Conservation (phyloP, 2,888 invertebrate species). For the Toxonevra muliebris region DNA sequence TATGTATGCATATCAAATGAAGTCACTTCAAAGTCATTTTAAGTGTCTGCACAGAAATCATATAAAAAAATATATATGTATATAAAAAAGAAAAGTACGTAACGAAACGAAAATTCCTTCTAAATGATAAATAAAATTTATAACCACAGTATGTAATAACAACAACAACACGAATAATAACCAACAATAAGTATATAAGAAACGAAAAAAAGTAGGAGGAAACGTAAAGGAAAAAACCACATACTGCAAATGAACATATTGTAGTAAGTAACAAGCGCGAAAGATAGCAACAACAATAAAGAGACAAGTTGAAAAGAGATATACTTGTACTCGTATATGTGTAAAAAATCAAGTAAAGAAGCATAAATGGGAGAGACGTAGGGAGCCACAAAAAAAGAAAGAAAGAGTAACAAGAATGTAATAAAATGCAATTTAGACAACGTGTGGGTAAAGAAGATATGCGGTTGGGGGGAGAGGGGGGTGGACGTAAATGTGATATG, state of each 20-base stretch:
- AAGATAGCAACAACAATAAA: background rate
- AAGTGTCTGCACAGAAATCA: too few relatives aligned
- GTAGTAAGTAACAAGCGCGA: slow-evolving; percentile 13
- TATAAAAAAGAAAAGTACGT: slow-evolving; percentile 51
- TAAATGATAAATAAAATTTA: slow-evolving; percentile 58
- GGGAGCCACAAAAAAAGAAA: background rate
- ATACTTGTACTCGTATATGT: background rate
- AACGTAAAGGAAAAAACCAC: background rate
- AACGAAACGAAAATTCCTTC: slow-evolving; percentile 56
- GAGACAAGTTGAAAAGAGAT: background rate
- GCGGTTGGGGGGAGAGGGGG: too few relatives aligned
- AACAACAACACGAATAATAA: background rate
- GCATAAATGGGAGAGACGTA: background rate
- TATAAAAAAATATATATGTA: too few relatives aligned
- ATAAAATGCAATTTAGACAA: slow-evolving; percentile 59
- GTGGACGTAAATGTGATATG: too few relatives aligned
- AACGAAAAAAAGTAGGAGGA: too few relatives aligned
- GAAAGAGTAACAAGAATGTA: slow-evolving; percentile 41
- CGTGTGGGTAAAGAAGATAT: slow-evolving; percentile 42
- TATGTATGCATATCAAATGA: background rate
- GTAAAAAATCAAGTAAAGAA: background rate
- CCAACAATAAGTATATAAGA: too few relatives aligned
- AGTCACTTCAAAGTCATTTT: too few relatives aligned
- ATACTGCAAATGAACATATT: slow-evolving; percentile 18
- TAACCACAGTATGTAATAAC: slow-evolving; percentile 45